Conservation (phyloP, 2,888 invertebrate genomes). For the Drosophila siamana region DNA sequence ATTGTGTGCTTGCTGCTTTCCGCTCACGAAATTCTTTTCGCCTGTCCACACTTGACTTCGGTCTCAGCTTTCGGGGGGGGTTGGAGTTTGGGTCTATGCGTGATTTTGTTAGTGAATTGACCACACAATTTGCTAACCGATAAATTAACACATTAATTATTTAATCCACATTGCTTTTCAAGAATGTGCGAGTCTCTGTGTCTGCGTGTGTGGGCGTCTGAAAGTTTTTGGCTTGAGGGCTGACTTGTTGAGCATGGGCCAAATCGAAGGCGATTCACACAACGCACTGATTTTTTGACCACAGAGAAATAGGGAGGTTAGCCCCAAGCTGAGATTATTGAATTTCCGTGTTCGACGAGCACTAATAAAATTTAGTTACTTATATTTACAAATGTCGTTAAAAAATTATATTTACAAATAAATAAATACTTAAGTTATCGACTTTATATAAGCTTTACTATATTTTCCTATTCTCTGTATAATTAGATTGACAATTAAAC, state of each 20-base stretch:
- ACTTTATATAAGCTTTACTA: too few relatives aligned
- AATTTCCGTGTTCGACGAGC: neutral
- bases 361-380: too few relatives aligned
- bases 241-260: constrained; percentile 46
- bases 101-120: constrained; percentile 74
- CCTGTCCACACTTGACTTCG: constrained; percentile 63
- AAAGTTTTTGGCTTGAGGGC: constrained; percentile 6
- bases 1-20: constrained; percentile 52
- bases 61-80: constrained; percentile 22
- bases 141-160: constrained; percentile 82
- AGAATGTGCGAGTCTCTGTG: constrained; percentile 8
- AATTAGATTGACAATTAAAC: too few relatives aligned
- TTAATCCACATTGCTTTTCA: constrained; percentile 44
- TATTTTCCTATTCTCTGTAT: too few relatives aligned
- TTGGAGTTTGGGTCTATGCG: constrained; percentile 50
- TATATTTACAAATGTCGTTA: too few relatives aligned
- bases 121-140: constrained; percentile 81
- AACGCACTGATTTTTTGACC: constrained; percentile 31
- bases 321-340: constrained; percentile 31
- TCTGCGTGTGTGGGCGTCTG: constrained; percentile 12
- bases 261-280: constrained; percentile 4
- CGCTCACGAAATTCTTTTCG: constrained; percentile 49
- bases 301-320: neutral
- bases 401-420: too few relatives aligned
- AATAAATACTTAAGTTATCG: too few relatives aligned